phyloP scores from a whole-genome alignment of 1,140 invertebrate species.

The Ceratosolen fusciceps region DNA sequence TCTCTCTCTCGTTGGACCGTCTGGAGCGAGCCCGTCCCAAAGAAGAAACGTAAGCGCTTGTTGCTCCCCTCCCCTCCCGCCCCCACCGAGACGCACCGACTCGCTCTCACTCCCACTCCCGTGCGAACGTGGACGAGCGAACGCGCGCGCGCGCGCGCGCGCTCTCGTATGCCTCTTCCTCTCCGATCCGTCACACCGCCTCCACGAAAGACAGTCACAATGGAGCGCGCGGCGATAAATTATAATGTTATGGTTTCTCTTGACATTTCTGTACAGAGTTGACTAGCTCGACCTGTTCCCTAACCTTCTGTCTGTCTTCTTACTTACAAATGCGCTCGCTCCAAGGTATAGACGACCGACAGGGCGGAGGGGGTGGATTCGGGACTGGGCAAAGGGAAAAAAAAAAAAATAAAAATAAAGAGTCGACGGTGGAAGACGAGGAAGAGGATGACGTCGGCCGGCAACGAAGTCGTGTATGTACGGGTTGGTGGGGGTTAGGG shows the following conservation, averaged over 20 bases:
- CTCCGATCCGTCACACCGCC: slow-evolving; percentile 67
- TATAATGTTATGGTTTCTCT: slow-evolving; percentile 70
- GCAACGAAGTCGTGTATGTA: slow-evolving; percentile 47
- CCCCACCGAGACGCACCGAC: no score
- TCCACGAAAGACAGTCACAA: slow-evolving; percentile 65
- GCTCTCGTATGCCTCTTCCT: slow-evolving; percentile 53
- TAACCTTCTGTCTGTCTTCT: slow-evolving; percentile 62
- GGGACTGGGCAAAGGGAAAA: not conserved
- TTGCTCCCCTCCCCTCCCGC: not conserved
- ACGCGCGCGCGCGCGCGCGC: not conserved
- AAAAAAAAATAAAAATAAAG: not conserved
- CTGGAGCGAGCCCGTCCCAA: slow-evolving; percentile 19
- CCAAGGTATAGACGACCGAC: not conserved
- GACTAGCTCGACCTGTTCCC: slow-evolving; percentile 67
- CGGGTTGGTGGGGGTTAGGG: slow-evolving; percentile 48
- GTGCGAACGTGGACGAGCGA: no score
- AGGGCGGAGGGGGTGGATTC: not conserved
- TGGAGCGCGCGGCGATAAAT: slow-evolving; percentile 68
- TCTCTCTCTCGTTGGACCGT: not conserved
- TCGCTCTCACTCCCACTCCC: not conserved
- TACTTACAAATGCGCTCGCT: slow-evolving; percentile 54
- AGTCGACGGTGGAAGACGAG: not conserved
- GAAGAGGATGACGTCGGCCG: slow-evolving; percentile 15
- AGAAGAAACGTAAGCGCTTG: not conserved
- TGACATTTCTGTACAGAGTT: slow-evolving; percentile 63